These are phyloP conservation scores for Colinus virginianus DNA, from an alignment of 2,113 vertebrate species.

Conservation along the genomic window DNA sequence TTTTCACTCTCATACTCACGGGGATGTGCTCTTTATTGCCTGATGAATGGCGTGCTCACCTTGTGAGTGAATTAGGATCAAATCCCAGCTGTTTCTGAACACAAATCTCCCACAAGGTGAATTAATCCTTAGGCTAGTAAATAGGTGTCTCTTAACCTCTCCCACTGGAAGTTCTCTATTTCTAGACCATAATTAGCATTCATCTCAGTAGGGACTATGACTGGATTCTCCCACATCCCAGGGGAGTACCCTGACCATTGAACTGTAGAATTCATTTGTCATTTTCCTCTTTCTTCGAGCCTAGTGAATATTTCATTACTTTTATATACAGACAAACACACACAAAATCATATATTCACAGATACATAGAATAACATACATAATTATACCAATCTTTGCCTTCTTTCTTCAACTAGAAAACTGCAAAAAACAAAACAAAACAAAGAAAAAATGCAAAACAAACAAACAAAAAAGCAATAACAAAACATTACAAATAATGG, in stretches of 20 bases:
- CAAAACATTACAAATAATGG: neutral
- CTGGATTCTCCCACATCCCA: conserved; percentile 37
- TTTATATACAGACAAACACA: neutral
- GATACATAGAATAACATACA: neutral
- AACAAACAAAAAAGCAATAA: neutral
- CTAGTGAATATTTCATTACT: neutral
- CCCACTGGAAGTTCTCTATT: neutral
- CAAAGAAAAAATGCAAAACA: neutral
- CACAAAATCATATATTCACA: neutral
- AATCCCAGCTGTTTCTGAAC: neutral
- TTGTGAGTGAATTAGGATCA: neutral
- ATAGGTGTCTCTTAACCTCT: conserved; percentile 16
- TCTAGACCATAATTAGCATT: conserved; percentile 19
- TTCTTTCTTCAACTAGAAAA: neutral
- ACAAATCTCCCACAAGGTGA: conserved; percentile 15
- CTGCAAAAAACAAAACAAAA: neutral
- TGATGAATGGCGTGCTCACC: fast-evolving
- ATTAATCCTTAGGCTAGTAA: neutral
- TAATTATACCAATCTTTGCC: neutral
- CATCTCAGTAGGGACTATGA: neutral
- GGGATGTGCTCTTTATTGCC: neutral
- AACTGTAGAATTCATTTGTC: conserved; percentile 41
- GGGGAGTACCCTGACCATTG: conserved; percentile 24
- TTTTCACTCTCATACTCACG: neutral
- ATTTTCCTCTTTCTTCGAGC: conserved; percentile 13